Evolutionary conservation across 2,113 vertebrate genomes (phyloP).

Genomic region (Macroglossus sobrinus): DNA sequence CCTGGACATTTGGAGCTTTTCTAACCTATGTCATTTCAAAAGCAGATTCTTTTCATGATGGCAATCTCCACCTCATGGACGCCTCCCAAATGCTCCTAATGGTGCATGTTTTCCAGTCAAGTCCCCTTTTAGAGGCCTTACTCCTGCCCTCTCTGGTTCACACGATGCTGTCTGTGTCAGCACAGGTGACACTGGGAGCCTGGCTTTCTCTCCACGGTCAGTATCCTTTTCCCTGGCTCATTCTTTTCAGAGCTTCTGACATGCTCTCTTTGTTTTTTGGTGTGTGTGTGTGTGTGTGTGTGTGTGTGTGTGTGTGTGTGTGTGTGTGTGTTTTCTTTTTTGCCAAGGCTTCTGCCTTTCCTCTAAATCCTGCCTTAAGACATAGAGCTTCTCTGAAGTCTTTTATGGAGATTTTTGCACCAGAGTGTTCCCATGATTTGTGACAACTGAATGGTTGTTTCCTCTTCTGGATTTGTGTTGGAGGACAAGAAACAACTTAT

Average conservation of each 20-base stretch:
- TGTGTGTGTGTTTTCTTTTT: not conserved
- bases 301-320: too few species aligned
- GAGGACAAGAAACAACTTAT: not conserved
- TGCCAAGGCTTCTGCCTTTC: not conserved
- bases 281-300: too few species aligned
- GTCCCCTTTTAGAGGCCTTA: not conserved
- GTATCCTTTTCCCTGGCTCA: not conserved
- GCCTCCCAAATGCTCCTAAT: not conserved
- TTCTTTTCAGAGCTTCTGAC: not conserved
- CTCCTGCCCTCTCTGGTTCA: not conserved
- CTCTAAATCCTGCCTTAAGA: not conserved
- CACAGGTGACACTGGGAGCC: not conserved
- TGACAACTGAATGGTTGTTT: not conserved
- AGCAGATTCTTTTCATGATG: not conserved
- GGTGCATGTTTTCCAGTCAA: not conserved
- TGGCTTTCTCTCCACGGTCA: rapidly evolving
- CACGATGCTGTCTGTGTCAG: rapidly evolving
- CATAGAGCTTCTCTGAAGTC: not conserved
- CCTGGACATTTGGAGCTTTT: not conserved
- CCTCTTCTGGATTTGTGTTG: not conserved
- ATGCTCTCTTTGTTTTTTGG: not conserved
- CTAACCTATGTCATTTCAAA: not conserved
- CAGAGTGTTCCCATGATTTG: not conserved
- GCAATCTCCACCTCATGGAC: not conserved
- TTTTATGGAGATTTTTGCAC: not conserved